phyloP scores from a whole-genome alignment of 2,888 invertebrate genomes.

The Gnatocerus cornutus region DNA sequence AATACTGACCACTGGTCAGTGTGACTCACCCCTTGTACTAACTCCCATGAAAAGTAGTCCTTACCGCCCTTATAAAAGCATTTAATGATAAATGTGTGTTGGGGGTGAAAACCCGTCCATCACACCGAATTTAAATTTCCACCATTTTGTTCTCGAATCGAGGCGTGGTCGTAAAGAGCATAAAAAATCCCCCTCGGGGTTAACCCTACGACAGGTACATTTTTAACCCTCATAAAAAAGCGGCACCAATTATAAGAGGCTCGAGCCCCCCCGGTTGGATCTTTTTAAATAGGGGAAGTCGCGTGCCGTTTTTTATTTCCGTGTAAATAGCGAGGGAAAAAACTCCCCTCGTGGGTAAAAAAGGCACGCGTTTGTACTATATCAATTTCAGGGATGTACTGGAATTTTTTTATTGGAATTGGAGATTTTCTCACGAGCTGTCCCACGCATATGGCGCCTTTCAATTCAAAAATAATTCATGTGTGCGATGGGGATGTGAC shows the following conservation, averaged over 20 bases:
- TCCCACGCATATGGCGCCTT: slow-evolving; percentile 41
- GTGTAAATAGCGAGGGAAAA: slow-evolving; percentile 25
- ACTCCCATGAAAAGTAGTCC: slow-evolving; percentile 54
- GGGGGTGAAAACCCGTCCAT: slow-evolving; percentile 56
- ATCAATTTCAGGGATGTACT: slow-evolving; percentile 22
- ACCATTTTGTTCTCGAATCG: slow-evolving; percentile 55
- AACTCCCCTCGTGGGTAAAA: slow-evolving; percentile 13
- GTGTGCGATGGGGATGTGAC: slow-evolving; percentile 52
- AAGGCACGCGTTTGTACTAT: slow-evolving; percentile 30
- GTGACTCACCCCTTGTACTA: slow-evolving; percentile 55
- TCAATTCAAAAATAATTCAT: slow-evolving; percentile 42
- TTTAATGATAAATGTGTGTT: slow-evolving; percentile 57
- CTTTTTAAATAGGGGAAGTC: slow-evolving; percentile 51
- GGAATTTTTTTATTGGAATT: slow-evolving; percentile 37
- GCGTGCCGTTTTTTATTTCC: slow-evolving; percentile 51
- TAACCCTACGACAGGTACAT: slow-evolving; percentile 51
- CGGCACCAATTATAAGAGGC: slow-evolving; percentile 21
- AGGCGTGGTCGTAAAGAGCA: slow-evolving; percentile 59
- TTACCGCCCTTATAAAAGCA: slow-evolving; percentile 53
- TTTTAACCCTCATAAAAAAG: slow-evolving; percentile 34
- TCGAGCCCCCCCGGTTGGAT: neutral
- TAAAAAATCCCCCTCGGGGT: slow-evolving; percentile 57
- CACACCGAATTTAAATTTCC: slow-evolving; percentile 16
- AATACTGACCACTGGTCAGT: slow-evolving; percentile 57
- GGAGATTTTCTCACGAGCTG: slow-evolving; percentile 36